These are phyloP conservation scores for Thripadectes ignobilis DNA, from an alignment of 2,797 vertebrate genomes.

Conservation along the genomic window DNA sequence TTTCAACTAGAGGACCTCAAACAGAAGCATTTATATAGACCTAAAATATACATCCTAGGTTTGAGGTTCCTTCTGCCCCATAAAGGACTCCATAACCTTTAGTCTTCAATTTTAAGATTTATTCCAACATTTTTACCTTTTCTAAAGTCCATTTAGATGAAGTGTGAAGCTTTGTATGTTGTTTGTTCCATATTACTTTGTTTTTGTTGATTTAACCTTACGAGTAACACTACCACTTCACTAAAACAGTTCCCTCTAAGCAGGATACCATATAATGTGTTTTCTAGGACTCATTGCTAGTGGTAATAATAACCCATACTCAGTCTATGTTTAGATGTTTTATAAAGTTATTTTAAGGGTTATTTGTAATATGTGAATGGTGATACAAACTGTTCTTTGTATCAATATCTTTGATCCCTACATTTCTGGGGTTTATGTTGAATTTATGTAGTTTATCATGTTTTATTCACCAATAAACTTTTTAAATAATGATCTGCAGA, in stretches of 20 bases:
- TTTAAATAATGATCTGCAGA: constrained; percentile 49
- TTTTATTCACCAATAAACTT: neutral
- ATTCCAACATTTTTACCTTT: neutral
- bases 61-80: neutral
- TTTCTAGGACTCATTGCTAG: neutral
- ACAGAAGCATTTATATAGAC: neutral
- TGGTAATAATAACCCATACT: neutral
- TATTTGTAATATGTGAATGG: neutral
- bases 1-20: neutral
- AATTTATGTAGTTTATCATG: neutral
- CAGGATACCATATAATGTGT: neutral
- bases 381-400: neutral
- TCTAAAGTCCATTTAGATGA: neutral
- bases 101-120: neutral
- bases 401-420: neutral
- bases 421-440: neutral
- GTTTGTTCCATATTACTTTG: neutral
- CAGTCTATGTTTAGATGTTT: neutral
- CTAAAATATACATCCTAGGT: neutral
- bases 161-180: neutral
- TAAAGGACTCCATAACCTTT: neutral
- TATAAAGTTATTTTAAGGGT: neutral
- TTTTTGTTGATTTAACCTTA: neutral
- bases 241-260: neutral
- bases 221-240: neutral